These are phyloP conservation scores for Plebejus melissa DNA, from an alignment of 2,888 invertebrate species.

Conservation along the genomic window DNA sequence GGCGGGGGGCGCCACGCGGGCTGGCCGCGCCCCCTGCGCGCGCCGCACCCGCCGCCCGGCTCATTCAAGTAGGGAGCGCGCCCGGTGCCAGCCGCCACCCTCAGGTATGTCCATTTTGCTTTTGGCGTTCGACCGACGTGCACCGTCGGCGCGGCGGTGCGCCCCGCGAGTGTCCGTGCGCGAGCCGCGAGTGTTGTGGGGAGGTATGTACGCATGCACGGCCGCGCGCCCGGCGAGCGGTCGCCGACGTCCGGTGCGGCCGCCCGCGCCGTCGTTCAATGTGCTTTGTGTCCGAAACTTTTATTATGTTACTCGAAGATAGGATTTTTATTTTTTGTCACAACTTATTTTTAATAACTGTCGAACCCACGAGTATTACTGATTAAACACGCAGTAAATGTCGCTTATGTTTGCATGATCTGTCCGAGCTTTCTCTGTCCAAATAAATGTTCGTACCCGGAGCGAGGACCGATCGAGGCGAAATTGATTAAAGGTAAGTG, in stretches of 20 bases:
- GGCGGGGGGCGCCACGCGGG: slow-evolving; percentile 68
- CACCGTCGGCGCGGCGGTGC: slow-evolving; percentile 50
- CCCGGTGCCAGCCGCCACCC: slow-evolving; percentile 74
- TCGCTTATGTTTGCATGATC: slow-evolving; percentile 44
- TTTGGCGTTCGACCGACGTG: slow-evolving; percentile 71
- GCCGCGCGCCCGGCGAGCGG: slow-evolving; percentile 41
- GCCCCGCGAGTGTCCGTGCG: slow-evolving; percentile 64
- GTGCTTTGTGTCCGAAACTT: slow-evolving; percentile 26
- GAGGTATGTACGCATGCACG: slow-evolving; percentile 67
- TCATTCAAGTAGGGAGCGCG: slow-evolving; percentile 78
- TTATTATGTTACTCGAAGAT: slow-evolving; percentile 17
- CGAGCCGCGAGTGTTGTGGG: slow-evolving; percentile 41
- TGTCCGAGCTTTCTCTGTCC: slow-evolving; percentile 40
- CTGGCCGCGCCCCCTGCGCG: slow-evolving; percentile 82
- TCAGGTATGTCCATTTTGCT: slow-evolving; percentile 78
- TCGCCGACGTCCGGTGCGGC: not conserved
- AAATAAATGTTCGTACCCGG: slow-evolving; percentile 23
- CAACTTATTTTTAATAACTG: not conserved
- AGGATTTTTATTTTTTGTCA: not conserved
- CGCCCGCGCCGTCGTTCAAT: slow-evolving; percentile 28
- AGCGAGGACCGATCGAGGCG: not conserved
- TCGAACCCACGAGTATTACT: slow-evolving; percentile 16
- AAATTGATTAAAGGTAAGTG: slow-evolving; percentile 33
- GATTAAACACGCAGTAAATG: slow-evolving; percentile 34
- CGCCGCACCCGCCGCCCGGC: slow-evolving; percentile 75